Evolutionary conservation across 2,888 invertebrate species (phyloP).

Genomic region (Smittia sp.): DNA sequence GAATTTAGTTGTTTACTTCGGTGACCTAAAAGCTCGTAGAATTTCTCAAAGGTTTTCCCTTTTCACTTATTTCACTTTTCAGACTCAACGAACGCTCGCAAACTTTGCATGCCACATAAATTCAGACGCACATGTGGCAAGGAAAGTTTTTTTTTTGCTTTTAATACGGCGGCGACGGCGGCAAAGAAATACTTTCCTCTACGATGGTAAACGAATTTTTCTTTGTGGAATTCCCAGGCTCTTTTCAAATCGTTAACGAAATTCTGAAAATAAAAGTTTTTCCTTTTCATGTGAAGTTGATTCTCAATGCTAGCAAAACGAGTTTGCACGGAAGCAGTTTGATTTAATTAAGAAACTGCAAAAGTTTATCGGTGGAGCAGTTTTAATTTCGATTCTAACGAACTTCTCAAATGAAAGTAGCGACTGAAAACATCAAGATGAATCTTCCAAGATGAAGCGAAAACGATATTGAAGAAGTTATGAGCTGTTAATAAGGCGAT

Average conservation of each 20-base stretch:
- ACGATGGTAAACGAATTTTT: not conserved
- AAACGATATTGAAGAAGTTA: too few relatives aligned
- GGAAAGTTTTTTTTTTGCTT: slow-evolving; percentile 5
- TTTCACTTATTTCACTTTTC: not conserved
- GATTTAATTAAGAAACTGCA: not conserved
- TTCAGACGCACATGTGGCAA: slow-evolving; percentile 28
- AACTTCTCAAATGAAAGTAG: too few relatives aligned
- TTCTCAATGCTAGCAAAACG: not conserved
- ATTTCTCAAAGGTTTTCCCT: not conserved
- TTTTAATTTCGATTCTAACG: too few relatives aligned
- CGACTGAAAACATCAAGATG: too few relatives aligned
- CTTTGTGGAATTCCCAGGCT: not conserved
- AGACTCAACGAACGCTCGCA: not conserved
- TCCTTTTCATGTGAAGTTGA: not conserved
- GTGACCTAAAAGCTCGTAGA: slow-evolving; percentile 9
- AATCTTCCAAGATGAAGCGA: too few relatives aligned
- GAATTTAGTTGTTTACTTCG: slow-evolving; percentile 2
- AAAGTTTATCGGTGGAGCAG: too few relatives aligned
- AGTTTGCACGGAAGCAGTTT: not conserved
- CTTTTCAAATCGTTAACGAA: not conserved
- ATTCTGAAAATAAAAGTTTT: not conserved
- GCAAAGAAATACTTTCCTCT: not conserved
- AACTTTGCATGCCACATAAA: slow-evolving; percentile 22
- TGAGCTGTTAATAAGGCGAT: too few relatives aligned
- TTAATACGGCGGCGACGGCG: not conserved